Base-by-base conservation (phyloP, 2,888 invertebrate genomes). In the Anaspis maculata region DNA sequence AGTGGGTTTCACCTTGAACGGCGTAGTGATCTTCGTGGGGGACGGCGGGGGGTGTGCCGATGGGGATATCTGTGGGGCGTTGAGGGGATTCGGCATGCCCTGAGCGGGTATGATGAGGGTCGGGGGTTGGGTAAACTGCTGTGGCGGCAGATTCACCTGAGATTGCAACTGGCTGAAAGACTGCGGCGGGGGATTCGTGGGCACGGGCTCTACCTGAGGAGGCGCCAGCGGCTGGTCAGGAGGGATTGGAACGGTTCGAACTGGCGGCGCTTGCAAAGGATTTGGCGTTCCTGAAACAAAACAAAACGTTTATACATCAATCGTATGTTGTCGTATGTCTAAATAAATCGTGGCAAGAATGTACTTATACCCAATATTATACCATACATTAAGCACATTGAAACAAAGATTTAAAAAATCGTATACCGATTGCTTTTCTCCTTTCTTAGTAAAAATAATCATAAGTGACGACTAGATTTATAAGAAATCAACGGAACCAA, bases 1-100 rank as follows among this genome's bases (percentile, higher is more conserved):
- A 2, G 82, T 74, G 0, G 83, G 80, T 54, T 83, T 83, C 22
- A 83, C 82, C 71, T 83, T 71, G 53, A 77, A 75, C 45, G 74
- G 74, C 1, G 72, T 67, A 42, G 71, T 64, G 46, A 60, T 63
- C 10, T 37, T 39, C 12, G 52, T 30, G 39, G 52, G 56, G n/a
- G 56, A 52, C 24, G 39, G 46, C 21, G 61, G 62, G 2, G 61
- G 56, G 32, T 52, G 56, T 3, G 60, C 59, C n/a, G 59, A 57
- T 16, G 28, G 25, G 12, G 25, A 16, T 15, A 19, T 19, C 33
- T 56, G 59, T 6, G 59, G 50, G 4, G 53, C 39, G 26, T 54
- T 44, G 28, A 47, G 36, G 27, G 40, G 46, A 31, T 42, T 45
- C 45, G 34, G 48, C 22, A 43, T 39, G 33, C 45, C 53, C 34